Percentiles rank a stretch among this genome's conserved stretches.
Evolutionary conservation across 2,888 invertebrate species (phyloP).

Genomic region (Drosophila merina): DNA sequence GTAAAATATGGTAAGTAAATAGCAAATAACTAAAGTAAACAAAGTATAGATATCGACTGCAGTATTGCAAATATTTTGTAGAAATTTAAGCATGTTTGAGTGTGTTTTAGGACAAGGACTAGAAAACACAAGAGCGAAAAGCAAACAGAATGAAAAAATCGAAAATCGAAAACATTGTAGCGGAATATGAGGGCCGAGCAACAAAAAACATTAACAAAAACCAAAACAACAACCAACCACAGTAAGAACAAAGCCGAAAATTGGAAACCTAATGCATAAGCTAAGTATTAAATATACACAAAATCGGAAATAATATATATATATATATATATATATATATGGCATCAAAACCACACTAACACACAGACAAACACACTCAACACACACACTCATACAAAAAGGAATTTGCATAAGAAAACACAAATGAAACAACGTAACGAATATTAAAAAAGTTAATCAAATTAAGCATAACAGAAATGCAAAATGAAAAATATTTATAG

Average conservation of each 20-base stretch:
- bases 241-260: constrained; percentile 41
- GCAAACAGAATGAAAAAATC: constrained; percentile 45
- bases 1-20: constrained; percentile 66
- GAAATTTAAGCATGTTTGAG: constrained; percentile 81
- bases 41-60: constrained; percentile 81
- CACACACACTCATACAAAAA: constrained; percentile 44
- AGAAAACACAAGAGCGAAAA: constrained; percentile 36
- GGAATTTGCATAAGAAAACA: constrained; percentile 59
- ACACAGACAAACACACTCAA: constrained; percentile 38
- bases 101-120: constrained; percentile 63
- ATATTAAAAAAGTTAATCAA: constrained; percentile 73
- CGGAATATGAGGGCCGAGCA: constrained; percentile 45
- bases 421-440: constrained; percentile 70
- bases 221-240: constrained; percentile 22
- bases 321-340: constrained; percentile 47
- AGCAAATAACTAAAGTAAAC: constrained; percentile 67
- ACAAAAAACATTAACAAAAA: constrained; percentile 36
- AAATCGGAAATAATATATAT: constrained; percentile 30
- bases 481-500: constrained; percentile 68
- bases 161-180: constrained; percentile 46
- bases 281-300: constrained; percentile 66
- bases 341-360: constrained; percentile 47
- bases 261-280: constrained; percentile 59
- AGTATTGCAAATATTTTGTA: constrained; percentile 83
- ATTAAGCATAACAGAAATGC: constrained; percentile 60